Evolutionary conservation across 2,113 vertebrate genomes (phyloP).

Genomic region (human (Homo sapiens)): GRCh38 chr2:99853001-99853500

Average conservation of each 20-base stretch:
- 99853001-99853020: constrained; percentile 67
- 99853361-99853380: not conserved
- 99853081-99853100: constrained; percentile 66
- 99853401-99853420: not conserved
- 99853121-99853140: constrained; percentile 76
- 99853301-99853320: not conserved
- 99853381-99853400: not conserved
- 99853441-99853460: not conserved
- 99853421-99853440: not conserved
- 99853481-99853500: not conserved
- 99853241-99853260: constrained; percentile 61
- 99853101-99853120: constrained; percentile 64
- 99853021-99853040: constrained; percentile 78
- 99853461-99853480: not conserved
- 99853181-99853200: constrained; percentile 70
- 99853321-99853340: constrained; percentile 52
- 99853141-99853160: constrained; percentile 75
- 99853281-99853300: constrained; percentile 38
- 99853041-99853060: constrained; percentile 78
- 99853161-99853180: constrained; percentile 74
- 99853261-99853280: constrained; percentile 60
- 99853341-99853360: constrained; percentile 38
- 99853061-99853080: constrained; percentile 72
- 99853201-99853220: constrained; percentile 66
- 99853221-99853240: constrained; percentile 62